phyloP scores from a whole-genome alignment of 1,140 invertebrate genomes.

The Laodelphax striatellus region DNA sequence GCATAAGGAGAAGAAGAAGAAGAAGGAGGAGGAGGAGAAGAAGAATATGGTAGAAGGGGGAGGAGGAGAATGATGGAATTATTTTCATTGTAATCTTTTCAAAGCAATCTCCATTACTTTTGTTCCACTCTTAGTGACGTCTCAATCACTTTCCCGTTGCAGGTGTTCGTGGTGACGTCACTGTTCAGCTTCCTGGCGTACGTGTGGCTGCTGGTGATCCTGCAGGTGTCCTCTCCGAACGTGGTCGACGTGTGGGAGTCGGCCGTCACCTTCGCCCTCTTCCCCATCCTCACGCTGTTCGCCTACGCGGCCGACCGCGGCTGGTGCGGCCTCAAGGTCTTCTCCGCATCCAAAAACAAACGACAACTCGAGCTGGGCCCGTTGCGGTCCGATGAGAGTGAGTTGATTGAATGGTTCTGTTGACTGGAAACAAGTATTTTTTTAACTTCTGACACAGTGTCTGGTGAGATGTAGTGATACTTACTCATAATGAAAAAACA shows the following conservation, averaged over 20 bases:
- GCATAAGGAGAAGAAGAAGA: too few relatives aligned
- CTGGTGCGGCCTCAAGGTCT: slow-evolving; percentile 26
- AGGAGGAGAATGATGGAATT: too few relatives aligned
- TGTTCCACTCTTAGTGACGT: too few relatives aligned
- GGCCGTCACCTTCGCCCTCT: slow-evolving; percentile 44
- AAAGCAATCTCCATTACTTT: too few relatives aligned
- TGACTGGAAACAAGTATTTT: neutral
- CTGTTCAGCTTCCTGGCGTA: slow-evolving; percentile 49
- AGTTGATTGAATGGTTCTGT: slow-evolving; percentile 3
- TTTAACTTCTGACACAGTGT: slow-evolving; percentile 9
- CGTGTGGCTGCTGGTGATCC: slow-evolving; percentile 49
- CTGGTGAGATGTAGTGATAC: too few relatives aligned
- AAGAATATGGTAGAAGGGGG: too few relatives aligned
- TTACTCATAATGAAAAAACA: too few relatives aligned
- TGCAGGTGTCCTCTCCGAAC: slow-evolving; percentile 36
- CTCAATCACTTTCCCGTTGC: slow-evolving; percentile 2
- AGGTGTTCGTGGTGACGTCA: slow-evolving; percentile 45
- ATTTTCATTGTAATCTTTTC: too few relatives aligned
- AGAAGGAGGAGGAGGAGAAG: too few relatives aligned
- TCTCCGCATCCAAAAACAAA: slow-evolving; percentile 23
- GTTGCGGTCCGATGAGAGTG: slow-evolving; percentile 22
- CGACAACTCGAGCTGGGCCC: slow-evolving; percentile 36
- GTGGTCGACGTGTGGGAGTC: slow-evolving; percentile 51
- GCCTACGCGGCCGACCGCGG: slow-evolving; percentile 41
- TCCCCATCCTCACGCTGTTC: slow-evolving; percentile 40